phyloP scores from a whole-genome alignment of 2,113 vertebrate species.

The Istiophorus platypterus region DNA sequence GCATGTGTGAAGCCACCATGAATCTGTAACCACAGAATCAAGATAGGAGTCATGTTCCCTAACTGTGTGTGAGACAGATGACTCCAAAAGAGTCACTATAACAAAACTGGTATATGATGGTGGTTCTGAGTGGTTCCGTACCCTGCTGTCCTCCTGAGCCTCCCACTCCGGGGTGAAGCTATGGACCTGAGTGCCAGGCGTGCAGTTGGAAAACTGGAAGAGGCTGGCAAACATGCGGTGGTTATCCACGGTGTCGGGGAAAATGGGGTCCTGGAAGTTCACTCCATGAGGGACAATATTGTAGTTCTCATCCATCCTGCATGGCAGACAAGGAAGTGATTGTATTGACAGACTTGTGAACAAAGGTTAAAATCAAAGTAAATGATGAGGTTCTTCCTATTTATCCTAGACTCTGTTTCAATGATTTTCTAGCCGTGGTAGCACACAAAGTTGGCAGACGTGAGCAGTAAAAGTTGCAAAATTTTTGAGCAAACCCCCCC shows the following conservation, averaged over 20 bases:
- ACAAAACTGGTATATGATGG: background rate
- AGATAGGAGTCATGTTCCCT: conserved; percentile 8
- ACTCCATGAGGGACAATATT: conserved; percentile 89
- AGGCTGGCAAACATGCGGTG: conserved; percentile 87
- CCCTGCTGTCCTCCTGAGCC: conserved; percentile 88
- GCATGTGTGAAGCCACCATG: conserved; percentile 6
- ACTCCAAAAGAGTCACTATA: background rate
- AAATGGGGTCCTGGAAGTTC: conserved; percentile 90
- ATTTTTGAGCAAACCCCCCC: background rate
- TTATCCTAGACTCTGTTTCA: background rate
- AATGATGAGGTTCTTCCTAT: background rate
- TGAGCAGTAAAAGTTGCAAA: background rate
- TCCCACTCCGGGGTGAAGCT: conserved; percentile 86
- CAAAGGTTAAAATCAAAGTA: background rate
- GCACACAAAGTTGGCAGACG: background rate
- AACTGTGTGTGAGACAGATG: conserved; percentile 11
- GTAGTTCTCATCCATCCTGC: conserved; percentile 90
- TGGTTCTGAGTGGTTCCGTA: conserved; percentile 58
- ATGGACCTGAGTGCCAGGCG: conserved; percentile 84
- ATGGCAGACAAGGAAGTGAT: conserved; percentile 15
- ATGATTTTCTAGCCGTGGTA: background rate
- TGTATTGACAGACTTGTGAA: background rate
- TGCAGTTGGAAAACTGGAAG: conserved; percentile 90
- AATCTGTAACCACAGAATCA: conserved; percentile 4
- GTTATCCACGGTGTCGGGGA: conserved; percentile 85